A percentile compares a stretch with the other conserved stretches of the same genome.
phyloP scores from a whole-genome alignment of 2,888 invertebrate genomes.

The Venusia cambrica region DNA sequence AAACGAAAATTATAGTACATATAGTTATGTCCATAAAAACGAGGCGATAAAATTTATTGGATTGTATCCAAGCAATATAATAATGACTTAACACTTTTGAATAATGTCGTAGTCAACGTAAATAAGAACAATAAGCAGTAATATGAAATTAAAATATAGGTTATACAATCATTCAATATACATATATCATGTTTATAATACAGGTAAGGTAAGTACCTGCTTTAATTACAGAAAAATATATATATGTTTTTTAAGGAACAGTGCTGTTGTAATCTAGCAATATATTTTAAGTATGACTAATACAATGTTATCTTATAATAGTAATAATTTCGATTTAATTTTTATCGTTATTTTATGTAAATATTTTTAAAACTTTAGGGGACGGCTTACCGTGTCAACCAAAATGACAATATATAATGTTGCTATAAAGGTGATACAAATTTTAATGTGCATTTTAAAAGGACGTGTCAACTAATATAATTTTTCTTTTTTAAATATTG shows the following conservation, averaged over 20 bases:
- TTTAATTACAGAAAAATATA: conserved; percentile 6
- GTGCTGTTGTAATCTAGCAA: conserved; percentile 16
- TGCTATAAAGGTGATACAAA: conserved; percentile 13
- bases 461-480: too few species aligned
- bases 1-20: neutral
- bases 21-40: conserved; percentile 13
- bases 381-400: conserved; percentile 66
- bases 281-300: conserved; percentile 12
- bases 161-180: too few species aligned
- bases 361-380: conserved; percentile 67
- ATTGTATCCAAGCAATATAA: conserved; percentile 4
- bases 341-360: too few species aligned
- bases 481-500: too few species aligned
- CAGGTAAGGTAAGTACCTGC: neutral
- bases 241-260: conserved; percentile 17
- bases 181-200: too few species aligned
- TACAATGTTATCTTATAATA: conserved; percentile 33
- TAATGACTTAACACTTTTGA: too few species aligned
- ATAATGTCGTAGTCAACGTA: too few species aligned
- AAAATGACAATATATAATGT: conserved; percentile 42
- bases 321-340: conserved; percentile 26
- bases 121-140: too few species aligned
- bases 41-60: neutral
- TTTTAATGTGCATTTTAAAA: conserved; percentile 2
- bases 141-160: too few species aligned